Evolutionary conservation across 2,888 invertebrate species (phyloP).

Genomic region (Venustoraphidia nigricollis): DNA sequence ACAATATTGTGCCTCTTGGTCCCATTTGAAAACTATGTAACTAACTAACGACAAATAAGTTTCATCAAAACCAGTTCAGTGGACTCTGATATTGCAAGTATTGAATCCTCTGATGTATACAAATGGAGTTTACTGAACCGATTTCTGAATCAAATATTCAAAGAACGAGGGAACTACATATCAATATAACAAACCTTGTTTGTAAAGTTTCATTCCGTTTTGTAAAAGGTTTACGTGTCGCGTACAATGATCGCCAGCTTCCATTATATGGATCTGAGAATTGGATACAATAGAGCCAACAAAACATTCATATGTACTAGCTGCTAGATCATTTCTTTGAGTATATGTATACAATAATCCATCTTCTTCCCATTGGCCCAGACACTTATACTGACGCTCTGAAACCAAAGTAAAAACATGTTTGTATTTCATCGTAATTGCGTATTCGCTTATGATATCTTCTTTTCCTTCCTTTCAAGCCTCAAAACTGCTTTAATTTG

Average conservation of each 20-base stretch:
- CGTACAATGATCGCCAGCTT: constrained; percentile 49
- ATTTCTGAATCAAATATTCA: no score
- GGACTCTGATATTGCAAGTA: no score
- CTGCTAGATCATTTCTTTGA: constrained; percentile 39
- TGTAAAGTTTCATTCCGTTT: constrained; percentile 45
- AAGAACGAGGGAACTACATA: no score
- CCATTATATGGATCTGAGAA: constrained; percentile 45
- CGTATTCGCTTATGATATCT: not conserved
- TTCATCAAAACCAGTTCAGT: no score
- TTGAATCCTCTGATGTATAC: no score
- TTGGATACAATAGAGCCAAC: constrained; percentile 42
- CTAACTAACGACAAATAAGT: no score
- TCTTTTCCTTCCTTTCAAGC: no score
- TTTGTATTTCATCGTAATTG: not conserved
- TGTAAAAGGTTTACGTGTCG: constrained; percentile 38
- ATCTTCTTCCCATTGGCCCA: constrained; percentile 49
- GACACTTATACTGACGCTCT: constrained; percentile 47
- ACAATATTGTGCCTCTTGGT: no score
- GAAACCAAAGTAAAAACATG: constrained; percentile 10
- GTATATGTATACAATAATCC: constrained; percentile 47
- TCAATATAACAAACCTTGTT: constrained; percentile 25
- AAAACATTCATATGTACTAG: constrained; percentile 45
- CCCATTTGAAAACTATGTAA: no score
- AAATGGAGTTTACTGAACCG: no score
- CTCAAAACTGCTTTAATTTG: no score